Percentiles rank a stretch among this genome's conserved stretches.
phyloP scores from a whole-genome alignment of 2,113 vertebrate genomes.

The Callionymus lyra region DNA sequence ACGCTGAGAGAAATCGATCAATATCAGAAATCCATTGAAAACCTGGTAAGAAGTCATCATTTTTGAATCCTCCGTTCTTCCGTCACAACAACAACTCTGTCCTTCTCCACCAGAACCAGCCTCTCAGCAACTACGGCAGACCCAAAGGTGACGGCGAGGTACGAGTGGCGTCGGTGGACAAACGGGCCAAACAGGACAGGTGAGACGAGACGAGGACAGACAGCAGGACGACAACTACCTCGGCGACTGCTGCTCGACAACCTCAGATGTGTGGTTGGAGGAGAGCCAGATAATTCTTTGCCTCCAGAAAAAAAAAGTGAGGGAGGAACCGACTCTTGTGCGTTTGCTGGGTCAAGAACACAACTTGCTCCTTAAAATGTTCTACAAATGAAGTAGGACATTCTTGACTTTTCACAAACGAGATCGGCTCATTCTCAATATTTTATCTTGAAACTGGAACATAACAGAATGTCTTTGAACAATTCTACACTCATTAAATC shows the following conservation, averaged over 20 bases:
- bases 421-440: too few species aligned
- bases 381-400: too few species aligned
- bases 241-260: neutral
- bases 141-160: slow-evolving; percentile 95
- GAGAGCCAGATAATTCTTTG: slow-evolving; percentile 1
- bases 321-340: neutral
- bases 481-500: too few species aligned
- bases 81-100: neutral
- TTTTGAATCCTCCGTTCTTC: neutral
- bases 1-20: slow-evolving; percentile 89
- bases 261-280: neutral
- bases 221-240: neutral
- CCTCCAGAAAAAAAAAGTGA: neutral
- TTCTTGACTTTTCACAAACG: too few species aligned
- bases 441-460: too few species aligned
- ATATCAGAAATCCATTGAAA: slow-evolving; percentile 95
- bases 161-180: slow-evolving; percentile 84
- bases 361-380: too few species aligned
- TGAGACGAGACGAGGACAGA: slow-evolving; percentile 61
- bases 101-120: slow-evolving; percentile 74
- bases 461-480: too few species aligned
- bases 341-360: neutral
- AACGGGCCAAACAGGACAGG: slow-evolving; percentile 93
- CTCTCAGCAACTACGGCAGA: slow-evolving; percentile 81
- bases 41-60: slow-evolving; percentile 69